These are phyloP conservation scores for Malurus cyaneus DNA, from an alignment of 2,113 vertebrate species.

Conservation along the genomic window DNA sequence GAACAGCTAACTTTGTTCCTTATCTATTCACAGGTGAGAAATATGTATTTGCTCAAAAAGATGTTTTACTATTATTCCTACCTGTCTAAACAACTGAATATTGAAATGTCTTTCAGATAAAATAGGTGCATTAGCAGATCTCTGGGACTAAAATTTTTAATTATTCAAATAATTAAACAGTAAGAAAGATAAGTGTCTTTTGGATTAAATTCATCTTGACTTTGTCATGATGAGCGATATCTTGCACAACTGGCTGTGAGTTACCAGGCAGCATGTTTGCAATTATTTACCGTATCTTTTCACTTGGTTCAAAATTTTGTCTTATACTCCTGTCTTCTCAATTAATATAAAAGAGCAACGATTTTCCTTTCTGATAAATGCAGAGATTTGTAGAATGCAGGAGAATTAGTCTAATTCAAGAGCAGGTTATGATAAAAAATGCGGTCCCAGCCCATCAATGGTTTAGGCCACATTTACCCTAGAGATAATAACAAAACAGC, in stretches of 20 bases:
- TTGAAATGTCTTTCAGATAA: not conserved
- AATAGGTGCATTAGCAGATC: not conserved
- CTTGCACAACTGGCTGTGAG: not conserved
- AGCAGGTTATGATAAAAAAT: not conserved
- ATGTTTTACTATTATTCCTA: not conserved
- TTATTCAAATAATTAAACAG: not conserved
- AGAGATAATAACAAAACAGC: not conserved
- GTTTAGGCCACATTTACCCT: not conserved
- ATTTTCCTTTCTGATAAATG: not conserved
- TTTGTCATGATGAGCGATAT: not conserved
- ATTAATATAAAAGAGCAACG: not conserved
- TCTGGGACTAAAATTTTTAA: not conserved
- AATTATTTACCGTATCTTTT: not conserved
- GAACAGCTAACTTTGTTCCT: not conserved
- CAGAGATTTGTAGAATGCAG: not conserved
- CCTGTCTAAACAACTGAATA: not conserved
- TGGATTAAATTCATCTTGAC: not conserved
- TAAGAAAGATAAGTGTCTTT: not conserved
- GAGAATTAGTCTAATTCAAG: not conserved
- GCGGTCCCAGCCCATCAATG: not conserved
- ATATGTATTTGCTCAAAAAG: not conserved
- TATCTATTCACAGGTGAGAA: not conserved
- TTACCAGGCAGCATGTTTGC: not conserved
- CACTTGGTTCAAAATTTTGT: not conserved
- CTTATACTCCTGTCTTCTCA: not conserved